These are phyloP conservation scores for Oxygymnocypris stewartii DNA, from an alignment of 2,113 vertebrate species.

Conservation along the genomic window DNA sequence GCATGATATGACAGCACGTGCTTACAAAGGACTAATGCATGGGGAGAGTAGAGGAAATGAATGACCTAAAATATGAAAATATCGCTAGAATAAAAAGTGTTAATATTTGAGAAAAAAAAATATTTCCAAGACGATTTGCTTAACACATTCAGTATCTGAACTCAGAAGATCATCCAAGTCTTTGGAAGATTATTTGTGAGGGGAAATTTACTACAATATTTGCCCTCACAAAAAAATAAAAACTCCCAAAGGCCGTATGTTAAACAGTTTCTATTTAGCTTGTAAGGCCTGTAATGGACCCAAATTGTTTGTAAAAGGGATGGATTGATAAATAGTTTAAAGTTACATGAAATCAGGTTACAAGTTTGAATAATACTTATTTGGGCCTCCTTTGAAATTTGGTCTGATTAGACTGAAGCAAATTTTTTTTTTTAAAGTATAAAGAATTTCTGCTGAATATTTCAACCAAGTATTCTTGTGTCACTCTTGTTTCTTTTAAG, in stretches of 20 bases:
- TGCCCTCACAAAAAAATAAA: too few species aligned
- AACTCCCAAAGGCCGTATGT: too few species aligned
- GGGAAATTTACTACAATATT: too few species aligned
- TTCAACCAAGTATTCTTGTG: background rate
- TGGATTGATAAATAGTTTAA: background rate
- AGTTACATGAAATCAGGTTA: background rate
- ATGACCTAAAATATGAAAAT: too few species aligned
- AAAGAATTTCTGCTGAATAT: background rate
- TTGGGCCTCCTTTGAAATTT: background rate
- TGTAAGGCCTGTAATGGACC: background rate
- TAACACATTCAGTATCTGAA: too few species aligned
- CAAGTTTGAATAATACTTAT: background rate
- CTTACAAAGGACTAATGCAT: background rate
- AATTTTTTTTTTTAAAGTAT: too few species aligned
- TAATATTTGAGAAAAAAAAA: background rate
- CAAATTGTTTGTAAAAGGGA: background rate
- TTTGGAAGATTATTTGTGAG: too few species aligned
- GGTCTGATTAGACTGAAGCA: too few species aligned
- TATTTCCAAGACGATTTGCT: background rate
- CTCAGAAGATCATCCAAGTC: too few species aligned
- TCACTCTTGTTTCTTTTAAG: background rate
- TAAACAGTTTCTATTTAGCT: background rate
- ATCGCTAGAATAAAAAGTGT: background rate
- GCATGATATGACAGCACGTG: background rate
- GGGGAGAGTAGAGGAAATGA: background rate